Evolutionary conservation across 2,888 invertebrate species (phyloP).

Genomic region (Torymus texanus): DNA sequence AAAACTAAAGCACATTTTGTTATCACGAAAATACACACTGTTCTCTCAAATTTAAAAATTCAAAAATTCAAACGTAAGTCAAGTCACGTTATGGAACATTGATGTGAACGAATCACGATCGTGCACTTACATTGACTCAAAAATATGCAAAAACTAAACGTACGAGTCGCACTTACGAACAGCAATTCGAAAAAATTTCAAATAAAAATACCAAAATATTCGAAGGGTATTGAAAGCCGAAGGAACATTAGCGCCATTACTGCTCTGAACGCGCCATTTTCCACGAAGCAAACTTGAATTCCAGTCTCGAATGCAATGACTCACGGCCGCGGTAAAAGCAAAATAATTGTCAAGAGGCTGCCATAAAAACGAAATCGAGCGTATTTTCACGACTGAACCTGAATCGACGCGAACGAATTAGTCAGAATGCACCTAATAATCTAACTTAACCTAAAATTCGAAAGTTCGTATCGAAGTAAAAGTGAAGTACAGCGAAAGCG

Average conservation of each 20-base stretch:
- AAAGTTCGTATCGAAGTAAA: conserved; percentile 63
- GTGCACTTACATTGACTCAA: neutral
- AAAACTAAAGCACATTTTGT: conserved; percentile 38
- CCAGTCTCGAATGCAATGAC: conserved; percentile 20
- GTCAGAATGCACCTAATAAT: conserved; percentile 41
- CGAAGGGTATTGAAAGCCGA: conserved; percentile 60
- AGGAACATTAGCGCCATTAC: conserved; percentile 74
- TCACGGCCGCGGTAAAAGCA: neutral
- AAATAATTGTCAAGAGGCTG: no score
- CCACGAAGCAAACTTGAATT: conserved; percentile 63
- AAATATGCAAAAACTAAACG: neutral
- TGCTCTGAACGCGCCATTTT: conserved; percentile 74
- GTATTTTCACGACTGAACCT: neutral
- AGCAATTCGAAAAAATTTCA: conserved; percentile 59
- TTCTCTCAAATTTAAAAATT: conserved; percentile 71
- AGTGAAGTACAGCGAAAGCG: conserved; percentile 36
- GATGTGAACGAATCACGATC: neutral
- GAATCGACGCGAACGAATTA: neutral
- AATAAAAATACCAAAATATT: conserved; percentile 62
- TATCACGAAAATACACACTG: conserved; percentile 32
- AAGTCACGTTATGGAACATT: neutral
- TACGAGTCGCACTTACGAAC: conserved; percentile 3
- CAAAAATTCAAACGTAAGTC: conserved; percentile 71
- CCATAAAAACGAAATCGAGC: neutral
- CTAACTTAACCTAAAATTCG: conserved; percentile 70